Evolutionary conservation across 2,797 vertebrate genomes (phyloP).

Genomic region (Gymnoscopelus braueri): DNA sequence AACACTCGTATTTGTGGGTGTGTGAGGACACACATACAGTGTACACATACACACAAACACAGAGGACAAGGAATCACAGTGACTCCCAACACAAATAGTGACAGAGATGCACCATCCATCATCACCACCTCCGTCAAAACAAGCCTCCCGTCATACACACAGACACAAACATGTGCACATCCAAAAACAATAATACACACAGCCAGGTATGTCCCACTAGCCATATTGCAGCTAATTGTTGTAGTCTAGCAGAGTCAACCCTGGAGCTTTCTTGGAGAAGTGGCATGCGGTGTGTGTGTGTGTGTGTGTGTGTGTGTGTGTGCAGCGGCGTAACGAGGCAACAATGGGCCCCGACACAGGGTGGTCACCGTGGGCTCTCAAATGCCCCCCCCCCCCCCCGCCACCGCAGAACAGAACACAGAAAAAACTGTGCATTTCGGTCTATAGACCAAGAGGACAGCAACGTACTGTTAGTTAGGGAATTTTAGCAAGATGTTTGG

Average conservation of each 20-base stretch:
- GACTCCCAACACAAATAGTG: conserved; percentile 60
- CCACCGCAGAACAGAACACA: no score
- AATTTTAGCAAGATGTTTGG: no score
- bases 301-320: neutral
- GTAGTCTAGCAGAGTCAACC: conserved; percentile 48
- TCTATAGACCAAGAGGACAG: no score
- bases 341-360: no score
- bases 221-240: conserved; percentile 59
- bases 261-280: conserved; percentile 40
- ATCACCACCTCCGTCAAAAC: no score
- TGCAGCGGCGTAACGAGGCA: no score
- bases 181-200: conserved; percentile 45
- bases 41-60: conserved; percentile 19
- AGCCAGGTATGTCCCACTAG: conserved; percentile 29
- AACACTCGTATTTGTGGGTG: conserved; percentile 35
- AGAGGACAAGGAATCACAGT: conserved; percentile 32
- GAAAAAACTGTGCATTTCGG: no score
- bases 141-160: neutral
- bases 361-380: no score
- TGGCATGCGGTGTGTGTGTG: conserved; percentile 20
- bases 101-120: conserved; percentile 32
- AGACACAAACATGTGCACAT: conserved; percentile 51
- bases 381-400: neutral
- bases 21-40: conserved; percentile 37
- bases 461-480: no score